A percentile compares a stretch with the other conserved stretches of the same genome.
phyloP scores from a whole-genome alignment of 2,797 vertebrate species.

The Manis crassicaudata region DNA sequence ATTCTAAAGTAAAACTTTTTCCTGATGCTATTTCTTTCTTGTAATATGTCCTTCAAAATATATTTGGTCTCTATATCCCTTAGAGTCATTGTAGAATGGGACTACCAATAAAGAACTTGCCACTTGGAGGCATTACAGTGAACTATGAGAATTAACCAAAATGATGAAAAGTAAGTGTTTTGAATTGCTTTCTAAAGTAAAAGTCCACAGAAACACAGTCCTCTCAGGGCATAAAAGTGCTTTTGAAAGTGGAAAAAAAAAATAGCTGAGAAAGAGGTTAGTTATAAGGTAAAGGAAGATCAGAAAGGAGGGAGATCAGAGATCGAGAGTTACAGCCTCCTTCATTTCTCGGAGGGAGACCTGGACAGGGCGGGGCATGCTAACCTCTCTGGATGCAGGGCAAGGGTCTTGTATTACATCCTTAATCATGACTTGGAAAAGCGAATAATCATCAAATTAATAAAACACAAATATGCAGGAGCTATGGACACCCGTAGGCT shows the following conservation, averaged over 20 bases:
- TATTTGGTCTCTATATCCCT: neutral
- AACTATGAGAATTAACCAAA: conserved; percentile 30
- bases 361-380: neutral
- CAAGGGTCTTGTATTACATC: neutral
- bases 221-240: neutral
- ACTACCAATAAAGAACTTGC: neutral
- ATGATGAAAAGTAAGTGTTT: neutral
- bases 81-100: neutral
- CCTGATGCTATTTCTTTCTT: neutral
- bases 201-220: neutral
- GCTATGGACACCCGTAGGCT: accelerated
- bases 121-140: neutral
- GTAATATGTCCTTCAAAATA: neutral
- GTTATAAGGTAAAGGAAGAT: neutral
- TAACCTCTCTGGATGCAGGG: neutral
- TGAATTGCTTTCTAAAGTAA: conserved; percentile 39
- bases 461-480: neutral
- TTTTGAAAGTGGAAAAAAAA: neutral
- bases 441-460: neutral
- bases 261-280: neutral
- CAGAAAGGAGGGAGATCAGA: neutral
- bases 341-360: neutral
- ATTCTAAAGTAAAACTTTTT: neutral
- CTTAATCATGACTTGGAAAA: neutral
- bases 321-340: neutral